Percentiles rank a stretch among this genome's conserved stretches.
phyloP scores from a whole-genome alignment of 1,140 invertebrate species.

The Caenorhabditis briggsae region DNA sequence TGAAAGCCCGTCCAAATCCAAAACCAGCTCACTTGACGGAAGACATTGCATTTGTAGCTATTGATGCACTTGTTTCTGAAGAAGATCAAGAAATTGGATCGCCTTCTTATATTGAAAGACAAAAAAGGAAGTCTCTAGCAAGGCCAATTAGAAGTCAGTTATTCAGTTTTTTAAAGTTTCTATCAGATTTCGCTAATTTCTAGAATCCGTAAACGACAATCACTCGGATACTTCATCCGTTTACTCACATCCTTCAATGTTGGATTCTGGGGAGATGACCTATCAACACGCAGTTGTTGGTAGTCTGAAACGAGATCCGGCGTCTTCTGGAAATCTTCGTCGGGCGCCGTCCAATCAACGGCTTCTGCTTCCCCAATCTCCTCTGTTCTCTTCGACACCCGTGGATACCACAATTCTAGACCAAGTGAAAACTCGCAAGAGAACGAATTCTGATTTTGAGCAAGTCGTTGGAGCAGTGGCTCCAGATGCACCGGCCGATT shows the following conservation, averaged over 20 bases:
- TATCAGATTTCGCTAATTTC: background rate
- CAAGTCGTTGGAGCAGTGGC: background rate
- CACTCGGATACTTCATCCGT: slow-evolving; percentile 67
- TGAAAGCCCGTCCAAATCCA: slow-evolving; percentile 51
- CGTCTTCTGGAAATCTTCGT: background rate
- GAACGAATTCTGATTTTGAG: slow-evolving; percentile 3
- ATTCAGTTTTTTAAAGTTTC: background rate
- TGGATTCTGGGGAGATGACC: slow-evolving; percentile 65
- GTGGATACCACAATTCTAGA: slow-evolving; percentile 32
- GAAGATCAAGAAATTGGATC: slow-evolving; percentile 37
- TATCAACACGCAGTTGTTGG: slow-evolving; percentile 49
- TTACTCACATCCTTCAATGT: slow-evolving; percentile 76
- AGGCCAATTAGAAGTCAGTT: slow-evolving; percentile 12
- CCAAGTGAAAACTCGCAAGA: background rate
- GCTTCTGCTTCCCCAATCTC: slow-evolving; percentile 4
- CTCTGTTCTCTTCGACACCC: slow-evolving; percentile 44
- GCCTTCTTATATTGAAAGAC: background rate
- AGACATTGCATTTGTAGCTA: slow-evolving; percentile 18
- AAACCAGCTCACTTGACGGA: slow-evolving; percentile 24
- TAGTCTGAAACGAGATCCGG: slow-evolving; percentile 42
- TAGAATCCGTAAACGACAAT: slow-evolving; percentile 71
- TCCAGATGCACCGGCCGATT: background rate
- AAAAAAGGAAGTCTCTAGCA: background rate
- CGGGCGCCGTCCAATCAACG: background rate
- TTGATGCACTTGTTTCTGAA: slow-evolving; percentile 16